A percentile compares a stretch with the other conserved stretches of the same genome.
Conservation (phyloP, 2,797 vertebrate species). For the Crenichthys baileyi region DNA sequence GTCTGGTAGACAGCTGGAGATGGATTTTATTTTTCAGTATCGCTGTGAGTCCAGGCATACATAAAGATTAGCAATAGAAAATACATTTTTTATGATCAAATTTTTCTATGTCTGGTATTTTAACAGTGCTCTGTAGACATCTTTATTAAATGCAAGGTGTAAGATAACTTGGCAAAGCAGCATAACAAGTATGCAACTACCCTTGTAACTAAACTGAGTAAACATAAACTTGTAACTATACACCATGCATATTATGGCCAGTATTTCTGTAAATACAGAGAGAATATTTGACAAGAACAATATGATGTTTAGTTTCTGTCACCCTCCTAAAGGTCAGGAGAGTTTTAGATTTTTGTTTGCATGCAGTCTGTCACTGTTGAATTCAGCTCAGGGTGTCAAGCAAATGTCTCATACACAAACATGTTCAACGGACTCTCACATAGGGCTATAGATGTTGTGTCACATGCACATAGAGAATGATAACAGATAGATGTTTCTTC, state of each 20-base stretch:
- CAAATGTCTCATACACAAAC: constrained; percentile 39
- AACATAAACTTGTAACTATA: background rate
- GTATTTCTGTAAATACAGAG: background rate
- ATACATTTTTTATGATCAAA: too few species aligned
- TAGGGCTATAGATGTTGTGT: constrained; percentile 16
- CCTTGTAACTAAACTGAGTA: background rate
- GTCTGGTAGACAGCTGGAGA: too few species aligned
- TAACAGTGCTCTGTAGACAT: too few species aligned
- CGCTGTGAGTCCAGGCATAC: too few species aligned
- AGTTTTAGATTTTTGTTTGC: constrained; percentile 8
- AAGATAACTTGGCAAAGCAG: background rate
- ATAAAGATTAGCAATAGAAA: too few species aligned
- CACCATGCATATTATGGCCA: background rate
- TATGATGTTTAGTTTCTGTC: constrained; percentile 15
- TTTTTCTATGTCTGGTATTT: too few species aligned
- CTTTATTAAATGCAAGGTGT: too few species aligned
- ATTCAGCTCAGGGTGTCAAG: constrained; percentile 24
- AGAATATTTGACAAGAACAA: background rate
- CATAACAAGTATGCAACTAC: background rate
- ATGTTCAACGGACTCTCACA: constrained; percentile 7
- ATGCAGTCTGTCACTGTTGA: constrained; percentile 3
- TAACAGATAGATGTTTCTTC: constrained; percentile 40
- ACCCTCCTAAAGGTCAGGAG: constrained; percentile 32
- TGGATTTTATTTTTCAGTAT: too few species aligned
- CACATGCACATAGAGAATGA: constrained; percentile 50